A percentile compares a stretch with the other conserved stretches of the same genome.
phyloP scores from a whole-genome alignment of 2,113 vertebrate genomes.

The Formicarius rufipectus region DNA sequence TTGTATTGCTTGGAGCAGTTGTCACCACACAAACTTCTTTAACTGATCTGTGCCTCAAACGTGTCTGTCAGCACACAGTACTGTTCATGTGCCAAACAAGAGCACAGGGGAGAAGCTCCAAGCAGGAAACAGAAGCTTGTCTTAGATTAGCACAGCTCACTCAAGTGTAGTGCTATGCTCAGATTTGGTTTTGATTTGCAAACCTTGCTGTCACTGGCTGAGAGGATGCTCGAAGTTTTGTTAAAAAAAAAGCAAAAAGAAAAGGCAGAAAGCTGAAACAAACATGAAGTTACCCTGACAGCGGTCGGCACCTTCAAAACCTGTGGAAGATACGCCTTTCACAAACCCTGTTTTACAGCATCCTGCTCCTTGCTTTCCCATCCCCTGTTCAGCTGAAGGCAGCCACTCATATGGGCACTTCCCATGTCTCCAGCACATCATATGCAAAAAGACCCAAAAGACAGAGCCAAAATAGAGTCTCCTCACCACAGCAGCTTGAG shows the following conservation, averaged over 20 bases:
- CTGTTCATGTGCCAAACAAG: background rate
- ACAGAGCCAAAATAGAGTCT: background rate
- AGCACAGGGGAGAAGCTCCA: background rate
- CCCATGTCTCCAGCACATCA: background rate
- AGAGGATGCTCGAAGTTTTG: background rate
- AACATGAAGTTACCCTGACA: background rate
- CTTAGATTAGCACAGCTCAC: slow-evolving; percentile 47
- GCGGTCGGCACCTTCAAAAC: background rate
- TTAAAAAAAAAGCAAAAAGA: background rate
- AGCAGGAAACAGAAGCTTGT: slow-evolving; percentile 46
- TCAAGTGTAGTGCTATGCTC: slow-evolving; percentile 33
- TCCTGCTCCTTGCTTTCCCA: background rate
- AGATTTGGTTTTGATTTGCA: slow-evolving; percentile 43
- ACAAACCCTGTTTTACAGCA: background rate
- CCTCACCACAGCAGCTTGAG: background rate
- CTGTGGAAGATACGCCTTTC: background rate
- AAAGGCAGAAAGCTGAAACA: background rate
- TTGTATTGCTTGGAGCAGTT: background rate
- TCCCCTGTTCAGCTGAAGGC: background rate
- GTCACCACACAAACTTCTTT: background rate
- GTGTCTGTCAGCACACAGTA: background rate
- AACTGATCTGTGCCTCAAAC: background rate
- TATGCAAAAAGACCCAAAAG: background rate
- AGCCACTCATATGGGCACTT: background rate
- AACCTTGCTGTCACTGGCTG: background rate